phyloP scores from a whole-genome alignment of 2,113 vertebrate genomes.

The Sapayoa aenigma region DNA sequence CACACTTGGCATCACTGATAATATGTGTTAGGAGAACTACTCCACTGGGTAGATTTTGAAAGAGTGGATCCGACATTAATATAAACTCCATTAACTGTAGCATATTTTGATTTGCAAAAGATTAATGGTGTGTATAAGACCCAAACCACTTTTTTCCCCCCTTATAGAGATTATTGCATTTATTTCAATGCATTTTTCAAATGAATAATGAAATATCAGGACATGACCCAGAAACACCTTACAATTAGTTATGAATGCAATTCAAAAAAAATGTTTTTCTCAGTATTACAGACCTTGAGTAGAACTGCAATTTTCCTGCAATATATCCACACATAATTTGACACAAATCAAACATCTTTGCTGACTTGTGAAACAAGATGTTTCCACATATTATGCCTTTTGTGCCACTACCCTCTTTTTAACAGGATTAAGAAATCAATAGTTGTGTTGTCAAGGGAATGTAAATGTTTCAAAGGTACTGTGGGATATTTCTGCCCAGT shows the following conservation, averaged over 20 bases:
- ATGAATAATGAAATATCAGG: background rate
- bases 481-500: background rate
- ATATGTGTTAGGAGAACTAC: background rate
- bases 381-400: background rate
- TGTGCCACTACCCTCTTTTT: background rate
- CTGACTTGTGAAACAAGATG: background rate
- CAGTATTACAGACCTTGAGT: background rate
- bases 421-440: constrained; percentile 13
- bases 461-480: background rate
- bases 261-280: background rate
- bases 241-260: background rate
- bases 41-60: background rate
- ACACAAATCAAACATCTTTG: background rate
- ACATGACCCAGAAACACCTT: background rate
- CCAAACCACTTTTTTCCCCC: background rate
- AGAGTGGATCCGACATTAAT: background rate
- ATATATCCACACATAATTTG: background rate
- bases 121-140: background rate
- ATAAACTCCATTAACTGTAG: background rate
- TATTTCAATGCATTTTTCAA: background rate
- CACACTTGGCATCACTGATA: background rate
- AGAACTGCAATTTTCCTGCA: background rate
- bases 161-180: background rate
- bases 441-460: background rate
- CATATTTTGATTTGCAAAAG: background rate